Conservation (phyloP, 2,113 vertebrate species). For the Gobius niger region DNA sequence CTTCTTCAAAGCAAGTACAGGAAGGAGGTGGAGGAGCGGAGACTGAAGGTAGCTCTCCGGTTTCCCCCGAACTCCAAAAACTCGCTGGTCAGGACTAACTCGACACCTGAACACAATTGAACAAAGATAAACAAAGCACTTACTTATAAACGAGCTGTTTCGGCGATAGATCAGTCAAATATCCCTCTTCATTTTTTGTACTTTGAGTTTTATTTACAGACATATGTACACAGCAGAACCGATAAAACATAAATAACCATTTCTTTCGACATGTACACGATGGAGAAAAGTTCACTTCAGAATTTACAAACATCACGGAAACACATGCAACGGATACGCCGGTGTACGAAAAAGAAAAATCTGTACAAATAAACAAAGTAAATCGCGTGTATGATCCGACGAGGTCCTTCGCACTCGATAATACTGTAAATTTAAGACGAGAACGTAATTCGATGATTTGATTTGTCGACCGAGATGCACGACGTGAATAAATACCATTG, state of each 20-base stretch:
- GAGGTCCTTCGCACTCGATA: too few species aligned
- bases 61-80: too few species aligned
- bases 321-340: conserved; percentile 50
- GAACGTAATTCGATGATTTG: not conserved
- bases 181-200: conserved; percentile 38
- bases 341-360: conserved; percentile 13
- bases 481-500: not conserved
- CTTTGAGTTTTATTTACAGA: conserved; percentile 74
- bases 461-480: not conserved
- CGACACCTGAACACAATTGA: too few species aligned
- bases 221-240: conserved; percentile 53
- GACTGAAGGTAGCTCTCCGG: too few species aligned
- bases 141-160: too few species aligned
- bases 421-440: conserved; percentile 21
- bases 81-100: too few species aligned
- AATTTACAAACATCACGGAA: conserved; percentile 28
- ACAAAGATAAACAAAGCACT: too few species aligned
- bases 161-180: too few species aligned
- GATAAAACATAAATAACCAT: conserved; percentile 49
- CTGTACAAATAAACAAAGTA: conserved; percentile 40
- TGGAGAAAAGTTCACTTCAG: conserved; percentile 33
- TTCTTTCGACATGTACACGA: conserved; percentile 42
- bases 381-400: not conserved
- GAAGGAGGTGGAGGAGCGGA: too few species aligned
- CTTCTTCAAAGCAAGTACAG: too few species aligned